A percentile compares a stretch with the other conserved stretches of the same genome.
Conservation (phyloP, 2,113 vertebrate species). For the Melanerpes formicivorus region DNA sequence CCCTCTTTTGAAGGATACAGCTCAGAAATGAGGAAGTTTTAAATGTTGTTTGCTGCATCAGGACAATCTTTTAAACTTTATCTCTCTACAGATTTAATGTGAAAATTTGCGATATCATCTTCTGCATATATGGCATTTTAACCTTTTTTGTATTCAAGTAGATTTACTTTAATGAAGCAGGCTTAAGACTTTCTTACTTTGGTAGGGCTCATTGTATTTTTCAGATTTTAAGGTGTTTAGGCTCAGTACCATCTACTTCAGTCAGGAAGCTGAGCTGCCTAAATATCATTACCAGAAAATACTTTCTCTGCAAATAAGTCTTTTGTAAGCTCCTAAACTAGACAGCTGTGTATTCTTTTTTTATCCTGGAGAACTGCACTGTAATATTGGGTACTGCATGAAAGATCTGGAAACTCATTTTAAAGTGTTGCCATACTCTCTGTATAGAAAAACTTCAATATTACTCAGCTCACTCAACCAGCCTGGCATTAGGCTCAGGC, state of each 20-base stretch:
- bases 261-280: background rate
- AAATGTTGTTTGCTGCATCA: background rate
- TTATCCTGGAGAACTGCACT: background rate
- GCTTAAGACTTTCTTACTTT: background rate
- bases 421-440: background rate
- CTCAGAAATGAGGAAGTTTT: background rate
- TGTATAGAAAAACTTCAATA: background rate
- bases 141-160: background rate
- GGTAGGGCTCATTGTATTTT: background rate
- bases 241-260: background rate
- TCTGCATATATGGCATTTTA: background rate
- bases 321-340: background rate
- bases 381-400: background rate
- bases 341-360: background rate
- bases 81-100: background rate
- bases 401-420: background rate
- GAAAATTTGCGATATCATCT: background rate
- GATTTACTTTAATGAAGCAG: background rate
- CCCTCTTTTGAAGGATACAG: background rate
- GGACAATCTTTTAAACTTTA: background rate
- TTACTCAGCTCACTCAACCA: background rate
- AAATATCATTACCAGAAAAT: background rate
- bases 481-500: background rate
- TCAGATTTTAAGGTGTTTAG: background rate
- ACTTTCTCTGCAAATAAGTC: background rate